phyloP scores from a whole-genome alignment of 1,140 invertebrate genomes.

The Dinothrombium tinctorium region DNA sequence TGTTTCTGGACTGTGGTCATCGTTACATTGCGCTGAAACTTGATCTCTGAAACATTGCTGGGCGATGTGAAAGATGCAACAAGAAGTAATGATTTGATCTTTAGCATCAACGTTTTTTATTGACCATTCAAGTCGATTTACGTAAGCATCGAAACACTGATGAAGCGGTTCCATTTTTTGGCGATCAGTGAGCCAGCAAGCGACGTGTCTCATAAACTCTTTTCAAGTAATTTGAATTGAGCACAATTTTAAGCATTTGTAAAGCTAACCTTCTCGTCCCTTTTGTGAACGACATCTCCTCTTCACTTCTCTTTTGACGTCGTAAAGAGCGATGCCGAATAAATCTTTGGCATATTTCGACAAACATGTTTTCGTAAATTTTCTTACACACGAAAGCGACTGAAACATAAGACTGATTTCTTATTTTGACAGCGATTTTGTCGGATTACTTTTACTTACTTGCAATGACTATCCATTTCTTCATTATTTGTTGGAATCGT shows the following conservation, averaged over 20 bases:
- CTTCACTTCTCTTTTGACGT: background rate
- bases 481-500: conserved; percentile 2
- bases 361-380: background rate
- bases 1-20: background rate
- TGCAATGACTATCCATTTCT: conserved; percentile 5
- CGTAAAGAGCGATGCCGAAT: background rate
- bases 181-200: background rate
- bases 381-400: background rate
- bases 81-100: background rate
- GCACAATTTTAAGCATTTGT: background rate
- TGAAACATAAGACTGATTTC: too few species aligned
- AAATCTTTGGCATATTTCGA: background rate
- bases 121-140: conserved; percentile 1
- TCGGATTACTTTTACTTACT: background rate
- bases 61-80: background rate
- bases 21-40: background rate
- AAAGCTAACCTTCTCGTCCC: background rate
- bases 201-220: conserved; percentile 2
- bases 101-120: background rate
- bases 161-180: background rate
- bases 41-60: background rate
- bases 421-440: too few species aligned
- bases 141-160: background rate
- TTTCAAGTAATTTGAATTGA: background rate
- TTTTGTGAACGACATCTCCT: conserved; percentile 1